Base-by-base conservation (phyloP, 2,113 vertebrate species). In the Trichechus manatus region DNA sequence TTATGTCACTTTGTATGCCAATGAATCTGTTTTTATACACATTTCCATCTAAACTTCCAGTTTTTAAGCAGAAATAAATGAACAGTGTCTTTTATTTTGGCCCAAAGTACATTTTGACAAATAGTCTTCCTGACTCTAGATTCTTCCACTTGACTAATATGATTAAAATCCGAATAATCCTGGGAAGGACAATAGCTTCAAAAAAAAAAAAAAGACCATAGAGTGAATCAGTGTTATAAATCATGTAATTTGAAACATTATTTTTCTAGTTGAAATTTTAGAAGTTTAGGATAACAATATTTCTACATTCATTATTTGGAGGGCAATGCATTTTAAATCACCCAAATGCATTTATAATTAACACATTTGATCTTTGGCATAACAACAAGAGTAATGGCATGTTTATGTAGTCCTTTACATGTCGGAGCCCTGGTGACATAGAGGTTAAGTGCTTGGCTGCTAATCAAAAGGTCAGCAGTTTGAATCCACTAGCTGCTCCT, bases 21-120 rank as follows among this genome's bases (percentile, higher is more conserved):
- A 90, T 98, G 29, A 96, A 97, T 96, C 63, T 96, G 96, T 94
- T 93, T 91, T 36, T 36, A 74, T 82, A 92, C 78, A 91, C 20
- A 91, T 97, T 98, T 98, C 86, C 77, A 84, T 97, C 85, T 96
- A 87, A 97, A 98, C 23, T 82, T 13, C 42, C 47, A 78, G 87
- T 97, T 98, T 97, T 98, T 93, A 98, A 98, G 97, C 96, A 99
- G 98, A 99, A 99, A 98, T 99, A 99, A 99, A 98, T 98, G 98
- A 99, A 98, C 90, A 98, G 92, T 96, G 92, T 95, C 91, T 98
- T 98, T 98, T 97, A 97, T 93, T 95, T 98, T 98, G 98, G 97
- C 98, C 98, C 98, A 97, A 97, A 99, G 97, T 98, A 98, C 87
- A 80, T 98, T 98, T 98, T 99, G 98, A 99, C 98, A 99, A 99